A percentile compares a stretch with the other conserved stretches of the same genome.
phyloP scores from a whole-genome alignment of 2,797 vertebrate species.

The Gorsachius magnificus region DNA sequence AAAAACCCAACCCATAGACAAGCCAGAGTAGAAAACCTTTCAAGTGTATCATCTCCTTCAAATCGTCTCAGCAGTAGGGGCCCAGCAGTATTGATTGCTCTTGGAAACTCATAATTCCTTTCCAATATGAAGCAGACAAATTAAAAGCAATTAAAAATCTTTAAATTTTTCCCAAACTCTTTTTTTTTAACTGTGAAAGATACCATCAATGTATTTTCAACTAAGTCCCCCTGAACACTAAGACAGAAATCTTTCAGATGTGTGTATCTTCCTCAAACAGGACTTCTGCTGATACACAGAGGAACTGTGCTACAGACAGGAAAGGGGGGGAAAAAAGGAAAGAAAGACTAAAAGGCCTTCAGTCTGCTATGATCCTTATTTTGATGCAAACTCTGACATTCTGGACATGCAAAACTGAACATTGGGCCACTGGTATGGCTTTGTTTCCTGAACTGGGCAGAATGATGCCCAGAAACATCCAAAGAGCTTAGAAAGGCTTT shows the following conservation, averaged over 20 bases:
- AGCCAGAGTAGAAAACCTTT: neutral
- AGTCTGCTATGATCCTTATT: neutral
- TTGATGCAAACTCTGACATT: neutral
- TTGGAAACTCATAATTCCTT: neutral
- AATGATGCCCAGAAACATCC: neutral
- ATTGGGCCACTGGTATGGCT: rapidly evolving
- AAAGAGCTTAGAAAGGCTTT: neutral
- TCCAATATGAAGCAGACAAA: constrained; percentile 5
- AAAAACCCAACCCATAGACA: neutral
- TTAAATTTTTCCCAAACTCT: constrained; percentile 15
- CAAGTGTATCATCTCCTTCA: neutral
- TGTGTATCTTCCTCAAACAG: neutral
- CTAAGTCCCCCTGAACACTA: neutral
- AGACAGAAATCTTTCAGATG: neutral
- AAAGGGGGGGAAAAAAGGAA: neutral
- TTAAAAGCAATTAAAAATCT: constrained; percentile 59
- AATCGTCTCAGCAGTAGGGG: neutral
- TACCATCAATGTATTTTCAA: neutral
- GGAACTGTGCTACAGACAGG: neutral
- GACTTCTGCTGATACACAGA: neutral
- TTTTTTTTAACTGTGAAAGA: neutral
- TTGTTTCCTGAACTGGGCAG: neutral
- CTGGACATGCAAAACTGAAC: neutral
- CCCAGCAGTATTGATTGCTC: neutral
- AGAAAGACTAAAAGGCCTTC: neutral